Base-by-base conservation (phyloP, 2,797 vertebrate genomes). In the Artibeus jamaicensis region DNA sequence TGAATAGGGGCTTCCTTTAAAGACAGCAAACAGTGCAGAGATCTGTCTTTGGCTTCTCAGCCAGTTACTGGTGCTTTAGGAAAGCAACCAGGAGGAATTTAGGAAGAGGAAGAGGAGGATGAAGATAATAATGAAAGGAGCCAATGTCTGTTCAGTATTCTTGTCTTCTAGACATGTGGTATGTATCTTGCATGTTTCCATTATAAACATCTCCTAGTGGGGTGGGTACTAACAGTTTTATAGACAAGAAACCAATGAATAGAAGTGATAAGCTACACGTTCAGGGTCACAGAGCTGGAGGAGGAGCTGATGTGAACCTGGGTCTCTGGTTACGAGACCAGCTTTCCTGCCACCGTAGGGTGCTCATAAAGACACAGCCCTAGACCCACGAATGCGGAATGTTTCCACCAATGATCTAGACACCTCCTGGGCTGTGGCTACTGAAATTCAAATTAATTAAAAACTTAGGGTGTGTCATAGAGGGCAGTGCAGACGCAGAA, bases 41-140 rank as follows among this genome's bases (percentile, higher is more conserved):
- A 22, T 53, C 68, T 70, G 5, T 34, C 24, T 26, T 74, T 59
- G 34, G 9, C 73, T 53, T 95, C n/a, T 74, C 8, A 53, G 70
- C 65, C 62, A 89, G 77, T 71, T 91, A 32, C 32, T 65, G 46
- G 55, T 77, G 74, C 39, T 34, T 71, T 86, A 53, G 37, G 32
- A 93, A 78, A 34, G 76, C 46, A 83, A n/a, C 46, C 5, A 53
- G 77, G 42, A 86, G 62, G 42, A 53, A 48, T 37, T 70, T 68
- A 42, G 68, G 59, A 37, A 86, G 42, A 57, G 37, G 48, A 87
- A 57, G 68, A 68, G 15, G 59, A 26, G 50, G 57, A 21, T 65
- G 50, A 57, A 44, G 9, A 50, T 34, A 39, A 5, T 39, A 26
- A 18, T 39, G 37, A 59, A 16, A 9, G 59, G 6, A 37, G 19